Conservation (phyloP, 2,113 vertebrate genomes). For the Sigmodon hispidus region DNA sequence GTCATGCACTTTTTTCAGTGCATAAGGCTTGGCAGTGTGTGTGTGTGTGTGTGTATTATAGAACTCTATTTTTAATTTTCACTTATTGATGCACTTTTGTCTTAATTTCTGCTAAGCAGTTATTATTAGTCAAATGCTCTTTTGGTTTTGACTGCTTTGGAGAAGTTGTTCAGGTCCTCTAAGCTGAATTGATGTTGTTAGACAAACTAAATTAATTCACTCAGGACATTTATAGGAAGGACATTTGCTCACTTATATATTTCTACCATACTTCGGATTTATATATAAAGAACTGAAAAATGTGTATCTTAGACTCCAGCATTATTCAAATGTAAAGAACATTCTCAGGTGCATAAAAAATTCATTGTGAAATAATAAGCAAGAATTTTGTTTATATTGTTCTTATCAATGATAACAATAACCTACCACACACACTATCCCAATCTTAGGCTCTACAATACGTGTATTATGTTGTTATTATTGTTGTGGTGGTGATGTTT, state of each 20-base stretch:
- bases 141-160: neutral
- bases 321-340: slow-evolving; percentile 4
- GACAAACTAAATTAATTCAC: slow-evolving; percentile 16
- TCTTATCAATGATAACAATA: neutral
- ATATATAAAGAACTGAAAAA: slow-evolving; percentile 4
- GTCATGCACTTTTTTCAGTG: neutral
- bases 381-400: slow-evolving; percentile 30
- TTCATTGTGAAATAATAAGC: neutral
- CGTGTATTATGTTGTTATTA: neutral
- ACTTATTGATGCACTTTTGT: neutral
- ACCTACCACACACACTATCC: neutral
- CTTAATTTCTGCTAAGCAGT: neutral
- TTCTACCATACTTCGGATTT: neutral
- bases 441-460: neutral
- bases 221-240: neutral
- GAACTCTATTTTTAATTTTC: neutral
- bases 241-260: neutral
- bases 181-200: slow-evolving; percentile 8
- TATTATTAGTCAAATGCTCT: neutral
- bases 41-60: neutral
- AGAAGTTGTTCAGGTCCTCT: neutral
- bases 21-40: neutral
- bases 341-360: neutral
- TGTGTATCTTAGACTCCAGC: neutral
- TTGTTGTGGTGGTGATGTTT: neutral